Percentiles rank a stretch among this genome's conserved stretches.
phyloP scores from a whole-genome alignment of 2,888 invertebrate species.

The Mimachlamys varia region DNA sequence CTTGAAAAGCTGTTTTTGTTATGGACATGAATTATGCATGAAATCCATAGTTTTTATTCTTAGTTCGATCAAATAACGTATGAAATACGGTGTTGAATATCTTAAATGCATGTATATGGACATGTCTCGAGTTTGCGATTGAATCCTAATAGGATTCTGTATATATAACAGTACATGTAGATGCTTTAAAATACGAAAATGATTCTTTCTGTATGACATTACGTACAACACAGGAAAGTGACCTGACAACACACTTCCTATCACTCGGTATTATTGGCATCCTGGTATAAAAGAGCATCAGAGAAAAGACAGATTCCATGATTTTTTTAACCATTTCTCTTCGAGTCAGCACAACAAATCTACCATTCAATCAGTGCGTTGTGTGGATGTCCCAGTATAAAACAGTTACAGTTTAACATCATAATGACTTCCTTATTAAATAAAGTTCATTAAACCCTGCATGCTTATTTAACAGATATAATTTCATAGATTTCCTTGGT shows the following conservation, averaged over 20 bases:
- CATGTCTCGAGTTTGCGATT: background rate
- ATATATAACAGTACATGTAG: background rate
- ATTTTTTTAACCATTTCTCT: no score
- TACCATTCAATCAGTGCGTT: no score
- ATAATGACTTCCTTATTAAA: no score
- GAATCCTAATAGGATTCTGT: background rate
- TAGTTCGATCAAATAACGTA: background rate
- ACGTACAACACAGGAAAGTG: background rate
- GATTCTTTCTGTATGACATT: background rate
- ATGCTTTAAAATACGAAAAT: background rate
- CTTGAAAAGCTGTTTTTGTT: background rate
- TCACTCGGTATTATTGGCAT: no score
- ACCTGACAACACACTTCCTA: background rate
- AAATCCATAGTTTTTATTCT: background rate
- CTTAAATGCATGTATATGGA: slow-evolving; percentile 6
- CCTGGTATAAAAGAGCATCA: no score
- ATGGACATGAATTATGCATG: slow-evolving; percentile 1
- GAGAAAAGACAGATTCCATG: no score
- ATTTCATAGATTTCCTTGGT: no score
- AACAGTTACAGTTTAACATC: no score
- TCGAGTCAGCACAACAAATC: no score
- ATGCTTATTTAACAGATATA: no score
- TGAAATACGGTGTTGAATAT: background rate
- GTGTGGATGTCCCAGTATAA: no score
- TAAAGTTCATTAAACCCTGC: no score